Evolutionary conservation across 2,888 invertebrate genomes (phyloP).

Genomic region (Brachyptera putata): DNA sequence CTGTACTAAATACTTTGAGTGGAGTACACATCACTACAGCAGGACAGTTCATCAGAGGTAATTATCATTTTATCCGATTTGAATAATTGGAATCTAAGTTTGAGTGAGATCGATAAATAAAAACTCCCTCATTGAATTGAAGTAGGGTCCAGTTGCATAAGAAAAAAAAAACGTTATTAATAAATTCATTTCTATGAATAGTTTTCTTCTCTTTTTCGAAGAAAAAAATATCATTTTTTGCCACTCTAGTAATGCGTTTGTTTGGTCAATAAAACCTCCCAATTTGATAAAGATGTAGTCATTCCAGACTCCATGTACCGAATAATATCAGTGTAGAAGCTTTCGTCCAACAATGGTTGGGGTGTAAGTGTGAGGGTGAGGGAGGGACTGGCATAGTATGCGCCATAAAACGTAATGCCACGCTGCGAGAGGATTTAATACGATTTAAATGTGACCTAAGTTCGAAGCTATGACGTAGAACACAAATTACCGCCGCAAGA

Average conservation of each 20-base stretch:
- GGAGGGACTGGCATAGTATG: background rate
- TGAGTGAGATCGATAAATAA: background rate
- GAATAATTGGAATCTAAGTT: background rate
- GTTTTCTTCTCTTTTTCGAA: background rate
- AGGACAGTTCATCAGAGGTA: constrained; percentile 3
- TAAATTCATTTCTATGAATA: too few relatives aligned
- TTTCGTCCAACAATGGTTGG: background rate
- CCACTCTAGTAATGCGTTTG: constrained; percentile 1
- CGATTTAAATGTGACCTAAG: constrained; percentile 20
- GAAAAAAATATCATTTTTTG: background rate
- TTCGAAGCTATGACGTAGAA: constrained; percentile 8
- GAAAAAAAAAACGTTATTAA: too few relatives aligned
- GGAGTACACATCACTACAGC: background rate
- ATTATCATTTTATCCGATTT: constrained; percentile 6
- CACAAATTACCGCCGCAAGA: constrained; percentile 15
- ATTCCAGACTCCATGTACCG: background rate
- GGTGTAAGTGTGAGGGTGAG: background rate
- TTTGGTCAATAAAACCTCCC: constrained; percentile 8
- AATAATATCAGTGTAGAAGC: background rate
- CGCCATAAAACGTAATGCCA: constrained; percentile 15
- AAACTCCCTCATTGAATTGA: background rate
- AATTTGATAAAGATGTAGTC: constrained; percentile 6
- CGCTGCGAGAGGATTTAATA: constrained; percentile 13
- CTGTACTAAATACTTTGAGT: background rate
- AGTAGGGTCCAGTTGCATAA: too few relatives aligned